Evolutionary conservation across 1,140 invertebrate genomes (phyloP).

Genomic region (Apocrypta bakeri): DNA sequence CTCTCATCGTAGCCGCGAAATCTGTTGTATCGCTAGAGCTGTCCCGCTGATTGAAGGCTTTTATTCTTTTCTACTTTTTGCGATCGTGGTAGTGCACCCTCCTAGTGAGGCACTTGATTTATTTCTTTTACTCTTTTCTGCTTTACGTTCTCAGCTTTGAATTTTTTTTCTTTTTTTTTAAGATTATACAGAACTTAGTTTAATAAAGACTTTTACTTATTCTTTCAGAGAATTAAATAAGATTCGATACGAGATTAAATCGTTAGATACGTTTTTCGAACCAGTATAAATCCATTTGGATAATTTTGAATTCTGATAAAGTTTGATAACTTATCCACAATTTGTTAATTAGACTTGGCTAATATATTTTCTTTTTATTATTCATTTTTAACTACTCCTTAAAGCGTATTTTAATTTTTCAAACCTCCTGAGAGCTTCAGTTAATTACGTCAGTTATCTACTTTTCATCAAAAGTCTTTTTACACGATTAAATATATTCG

Average conservation of each 20-base stretch:
- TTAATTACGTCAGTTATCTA: not conserved
- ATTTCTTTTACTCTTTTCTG: not conserved
- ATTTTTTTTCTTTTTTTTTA: not conserved
- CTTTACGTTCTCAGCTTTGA: not conserved
- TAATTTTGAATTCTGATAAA: too few species aligned
- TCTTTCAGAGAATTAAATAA: too few species aligned
- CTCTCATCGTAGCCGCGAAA: not conserved
- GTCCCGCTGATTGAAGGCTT: constrained; percentile 7
- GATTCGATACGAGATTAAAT: too few species aligned
- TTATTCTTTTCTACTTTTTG: constrained; percentile 13
- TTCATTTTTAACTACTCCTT: too few species aligned
- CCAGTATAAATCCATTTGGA: too few species aligned
- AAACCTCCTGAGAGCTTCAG: too few species aligned
- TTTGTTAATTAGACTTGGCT: too few species aligned
- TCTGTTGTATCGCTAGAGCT: constrained; percentile 20
- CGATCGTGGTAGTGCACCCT: not conserved
- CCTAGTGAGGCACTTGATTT: not conserved
- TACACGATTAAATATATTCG: too few species aligned
- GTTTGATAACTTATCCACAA: too few species aligned
- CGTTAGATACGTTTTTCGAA: too few species aligned
- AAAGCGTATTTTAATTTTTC: too few species aligned
- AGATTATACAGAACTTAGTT: not conserved
- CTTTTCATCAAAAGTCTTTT: not conserved
- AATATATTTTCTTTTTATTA: too few species aligned
- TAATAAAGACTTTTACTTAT: not conserved